A percentile compares a stretch with the other conserved stretches of the same genome.
These are phyloP conservation scores for Tridacna crocea DNA, from an alignment of 2,888 invertebrate species.

Conservation along the genomic window DNA sequence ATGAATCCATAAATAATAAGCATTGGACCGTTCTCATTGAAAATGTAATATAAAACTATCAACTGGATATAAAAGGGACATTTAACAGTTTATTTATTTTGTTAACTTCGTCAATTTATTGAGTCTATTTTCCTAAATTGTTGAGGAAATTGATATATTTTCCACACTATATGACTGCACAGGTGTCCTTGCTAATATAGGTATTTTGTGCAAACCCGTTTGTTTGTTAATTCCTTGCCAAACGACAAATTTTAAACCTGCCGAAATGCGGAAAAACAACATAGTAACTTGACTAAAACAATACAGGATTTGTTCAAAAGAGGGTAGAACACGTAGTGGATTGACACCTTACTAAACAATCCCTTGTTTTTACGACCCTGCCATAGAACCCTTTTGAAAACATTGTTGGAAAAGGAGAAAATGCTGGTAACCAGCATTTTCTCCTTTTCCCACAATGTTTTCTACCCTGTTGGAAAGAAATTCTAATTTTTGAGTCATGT, in stretches of 20 bases:
- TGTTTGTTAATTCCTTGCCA: no score
- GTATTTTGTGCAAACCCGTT: no score
- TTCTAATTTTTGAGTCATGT: no score
- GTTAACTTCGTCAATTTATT: conserved; percentile 11
- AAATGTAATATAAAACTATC: conserved; percentile 40
- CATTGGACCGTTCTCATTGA: conserved; percentile 28
- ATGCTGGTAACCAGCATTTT: not conserved
- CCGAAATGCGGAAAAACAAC: no score
- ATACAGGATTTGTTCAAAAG: no score
- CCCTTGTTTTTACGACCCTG: no score
- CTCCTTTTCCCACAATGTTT: not conserved
- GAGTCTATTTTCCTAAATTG: conserved; percentile 7
- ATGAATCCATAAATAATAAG: conserved; percentile 41
- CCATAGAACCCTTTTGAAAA: not conserved
- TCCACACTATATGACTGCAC: not conserved
- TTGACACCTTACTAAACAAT: no score
- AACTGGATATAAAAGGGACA: conserved; percentile 26
- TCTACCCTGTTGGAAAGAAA: not conserved
- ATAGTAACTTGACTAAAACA: no score
- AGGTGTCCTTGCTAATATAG: not conserved
- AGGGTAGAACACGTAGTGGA: no score
- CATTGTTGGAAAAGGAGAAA: not conserved
- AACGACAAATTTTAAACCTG: no score
- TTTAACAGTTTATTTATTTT: conserved; percentile 28
- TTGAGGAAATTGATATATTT: conserved; percentile 1